Evolutionary conservation across 2,888 invertebrate species (phyloP), one percentile per base, ranked within the genome.

Genomic region (Stegophylla sp.): DNA sequence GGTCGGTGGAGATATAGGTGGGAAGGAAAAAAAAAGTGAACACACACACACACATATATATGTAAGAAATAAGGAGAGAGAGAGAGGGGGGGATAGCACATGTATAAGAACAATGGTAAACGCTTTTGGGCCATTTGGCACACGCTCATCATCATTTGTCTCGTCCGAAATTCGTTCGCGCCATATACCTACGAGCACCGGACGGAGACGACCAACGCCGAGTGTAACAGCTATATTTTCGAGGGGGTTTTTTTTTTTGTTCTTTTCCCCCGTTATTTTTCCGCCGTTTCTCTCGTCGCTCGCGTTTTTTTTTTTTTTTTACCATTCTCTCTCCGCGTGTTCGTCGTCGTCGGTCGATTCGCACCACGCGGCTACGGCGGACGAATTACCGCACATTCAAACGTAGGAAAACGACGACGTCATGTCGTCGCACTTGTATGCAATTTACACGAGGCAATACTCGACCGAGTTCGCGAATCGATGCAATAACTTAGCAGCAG

Each of bases 61-160:
- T 20, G 51, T 48, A 43, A 20, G 20, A 17, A 3, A n/a, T 9
- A 20, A 20, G 53, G 10, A 20, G 9, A 20, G 20, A 56, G 20
- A 56, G 15, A n/a, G n/a, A n/a, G 17, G 28, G 61, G 13, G 41
- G n/a, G 34, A 23, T 17, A 51, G 17, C 17, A 56, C 66, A 13
- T 26, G 13, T 56, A 76, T 67, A 77, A 77, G 77, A 77, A 77
- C 77, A 77, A 77, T 69, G 59, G 77, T 69, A 69, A 67, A 77
- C 77, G 77, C 59, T 67, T 45, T 67, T 59, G 59, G 59, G 69
- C 77, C 69, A 77, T 77, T 77, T 77, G 77, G 77, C 77, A 67
- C 77, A 48, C 59, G 67, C 77, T 77, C 77, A 69, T 77, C 77
- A 77, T 77, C 77, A 77, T 77, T 77, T 77, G 77, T 77, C 77